Conservation (phyloP, 2,113 vertebrate species). For the Astatoreochromis straeleni region DNA sequence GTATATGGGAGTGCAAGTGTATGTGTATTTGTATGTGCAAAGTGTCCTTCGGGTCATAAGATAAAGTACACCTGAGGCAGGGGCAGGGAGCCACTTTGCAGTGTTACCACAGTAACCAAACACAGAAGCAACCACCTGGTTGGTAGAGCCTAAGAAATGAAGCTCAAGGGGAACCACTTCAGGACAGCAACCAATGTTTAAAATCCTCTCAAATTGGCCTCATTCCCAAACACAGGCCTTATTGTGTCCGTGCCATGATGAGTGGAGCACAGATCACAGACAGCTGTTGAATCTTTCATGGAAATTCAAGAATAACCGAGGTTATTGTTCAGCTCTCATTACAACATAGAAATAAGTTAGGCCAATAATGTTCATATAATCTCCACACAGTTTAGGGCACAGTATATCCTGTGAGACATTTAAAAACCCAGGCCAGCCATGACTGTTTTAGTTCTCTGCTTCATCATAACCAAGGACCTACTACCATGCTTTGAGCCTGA, state of each 20-base stretch:
- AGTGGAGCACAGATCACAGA: background rate
- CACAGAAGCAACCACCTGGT: conserved; percentile 48
- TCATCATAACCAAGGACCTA: background rate
- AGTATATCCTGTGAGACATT: background rate
- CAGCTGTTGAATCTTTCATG: conserved; percentile 53
- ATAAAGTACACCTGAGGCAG: conserved; percentile 55
- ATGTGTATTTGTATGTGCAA: background rate
- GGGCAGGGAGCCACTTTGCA: conserved; percentile 1
- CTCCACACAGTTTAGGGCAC: background rate
- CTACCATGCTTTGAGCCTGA: background rate
- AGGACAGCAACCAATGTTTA: conserved; percentile 27
- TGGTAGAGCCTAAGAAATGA: conserved; percentile 11
- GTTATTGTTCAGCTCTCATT: background rate
- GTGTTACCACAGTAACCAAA: conserved; percentile 45
- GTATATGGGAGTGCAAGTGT: background rate
- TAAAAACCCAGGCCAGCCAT: background rate
- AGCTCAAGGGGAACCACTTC: conserved; percentile 38
- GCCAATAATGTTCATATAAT: background rate
- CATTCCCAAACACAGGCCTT: conserved; percentile 22
- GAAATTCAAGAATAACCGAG: conserved; percentile 1
- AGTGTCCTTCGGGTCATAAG: conserved; percentile 47
- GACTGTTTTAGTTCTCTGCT: background rate
- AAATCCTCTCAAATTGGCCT: conserved; percentile 15
- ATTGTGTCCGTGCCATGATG: conserved; percentile 9
- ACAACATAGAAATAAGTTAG: background rate